phyloP scores from a whole-genome alignment of 2,797 vertebrate species.

The Coregonus suidteri region DNA sequence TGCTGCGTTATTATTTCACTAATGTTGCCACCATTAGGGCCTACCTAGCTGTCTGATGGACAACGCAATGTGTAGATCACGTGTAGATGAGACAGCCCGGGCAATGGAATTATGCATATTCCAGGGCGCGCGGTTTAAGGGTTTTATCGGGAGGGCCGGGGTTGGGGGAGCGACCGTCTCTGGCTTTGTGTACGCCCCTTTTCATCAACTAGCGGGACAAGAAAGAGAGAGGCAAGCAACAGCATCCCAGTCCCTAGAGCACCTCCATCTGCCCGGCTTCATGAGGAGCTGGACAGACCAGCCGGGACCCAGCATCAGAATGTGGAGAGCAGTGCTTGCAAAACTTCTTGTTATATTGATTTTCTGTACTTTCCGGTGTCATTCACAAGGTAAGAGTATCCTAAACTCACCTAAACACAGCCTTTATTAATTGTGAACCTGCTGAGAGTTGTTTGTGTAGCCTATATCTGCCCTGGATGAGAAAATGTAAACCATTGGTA shows the following conservation, averaged over 20 bases:
- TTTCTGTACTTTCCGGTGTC: conserved; percentile 62
- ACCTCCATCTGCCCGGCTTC: conserved; percentile 78
- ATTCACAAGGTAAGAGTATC: conserved; percentile 72
- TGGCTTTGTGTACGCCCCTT: conserved; percentile 84
- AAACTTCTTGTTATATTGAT: conserved; percentile 65
- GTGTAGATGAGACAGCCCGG: conserved; percentile 49
- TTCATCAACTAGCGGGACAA: conserved; percentile 81
- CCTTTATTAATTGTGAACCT: conserved; percentile 39
- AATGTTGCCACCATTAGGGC: background rate
- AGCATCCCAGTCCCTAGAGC: conserved; percentile 80
- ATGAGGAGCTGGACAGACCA: conserved; percentile 77
- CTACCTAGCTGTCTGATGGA: background rate
- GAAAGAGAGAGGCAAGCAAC: conserved; percentile 69
- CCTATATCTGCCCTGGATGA: conserved; percentile 14
- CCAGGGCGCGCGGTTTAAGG: conserved; percentile 82
- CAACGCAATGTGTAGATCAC: conserved; percentile 41
- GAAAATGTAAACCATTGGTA: conserved; percentile 58
- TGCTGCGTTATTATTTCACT: background rate
- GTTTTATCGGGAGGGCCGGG: conserved; percentile 83
- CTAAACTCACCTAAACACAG: conserved; percentile 14
- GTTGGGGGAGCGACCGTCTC: conserved; percentile 82
- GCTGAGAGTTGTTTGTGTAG: conserved; percentile 33
- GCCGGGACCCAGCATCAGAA: conserved; percentile 75
- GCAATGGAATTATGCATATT: conserved; percentile 88
- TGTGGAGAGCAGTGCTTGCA: conserved; percentile 77